Percentiles rank a stretch among this genome's conserved stretches.
Conservation (phyloP, 2,888 invertebrate genomes). For the Oligia latruncula region DNA sequence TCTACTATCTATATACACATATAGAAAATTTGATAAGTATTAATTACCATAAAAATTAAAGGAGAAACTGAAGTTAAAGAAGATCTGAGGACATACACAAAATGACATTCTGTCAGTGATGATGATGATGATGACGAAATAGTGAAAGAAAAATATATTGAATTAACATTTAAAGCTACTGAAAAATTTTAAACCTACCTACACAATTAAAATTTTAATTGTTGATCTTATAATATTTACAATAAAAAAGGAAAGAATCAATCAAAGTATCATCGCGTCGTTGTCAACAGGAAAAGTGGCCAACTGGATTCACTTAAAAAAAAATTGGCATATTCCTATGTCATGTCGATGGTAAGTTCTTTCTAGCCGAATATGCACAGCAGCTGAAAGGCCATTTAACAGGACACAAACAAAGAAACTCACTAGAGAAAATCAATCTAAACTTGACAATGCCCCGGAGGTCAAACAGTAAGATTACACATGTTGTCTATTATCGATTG, state of each 20-base stretch:
- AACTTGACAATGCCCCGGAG: conserved; percentile 72
- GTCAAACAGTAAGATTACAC: conserved; percentile 58
- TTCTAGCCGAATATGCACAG: background rate
- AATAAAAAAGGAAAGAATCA: too few species aligned
- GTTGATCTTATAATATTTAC: too few species aligned
- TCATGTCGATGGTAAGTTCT: too few species aligned
- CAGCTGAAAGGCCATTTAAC: background rate
- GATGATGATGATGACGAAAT: background rate
- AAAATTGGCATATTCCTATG: background rate
- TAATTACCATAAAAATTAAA: background rate
- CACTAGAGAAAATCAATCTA: conserved; percentile 44
- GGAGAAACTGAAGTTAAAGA: background rate
- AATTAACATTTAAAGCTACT: background rate
- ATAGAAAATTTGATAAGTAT: background rate
- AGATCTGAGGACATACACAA: background rate
- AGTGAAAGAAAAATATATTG: background rate
- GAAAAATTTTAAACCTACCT: background rate
- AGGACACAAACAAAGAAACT: conserved; percentile 6
- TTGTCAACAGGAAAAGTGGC: background rate
- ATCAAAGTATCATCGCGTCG: too few species aligned
- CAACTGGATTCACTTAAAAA: background rate
- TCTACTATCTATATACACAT: too few species aligned
- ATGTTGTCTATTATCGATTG: conserved; percentile 58
- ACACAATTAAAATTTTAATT: too few species aligned
- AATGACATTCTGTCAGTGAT: background rate